phyloP scores from a whole-genome alignment of 1,140 invertebrate species.

The Berghia stephanieae region DNA sequence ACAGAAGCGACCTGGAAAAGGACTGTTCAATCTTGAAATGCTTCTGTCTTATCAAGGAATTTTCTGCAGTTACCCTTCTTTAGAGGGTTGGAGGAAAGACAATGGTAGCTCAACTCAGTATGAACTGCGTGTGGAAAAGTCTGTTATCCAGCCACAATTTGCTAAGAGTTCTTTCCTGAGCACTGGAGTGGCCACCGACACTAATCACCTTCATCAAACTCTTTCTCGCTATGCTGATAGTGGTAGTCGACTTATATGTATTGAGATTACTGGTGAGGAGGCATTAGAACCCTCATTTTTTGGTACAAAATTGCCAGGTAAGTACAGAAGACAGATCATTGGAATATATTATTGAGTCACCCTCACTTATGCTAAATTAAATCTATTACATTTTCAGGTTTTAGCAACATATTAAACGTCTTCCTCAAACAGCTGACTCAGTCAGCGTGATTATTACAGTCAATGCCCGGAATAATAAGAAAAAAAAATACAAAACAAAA shows the following conservation, averaged over 20 bases:
- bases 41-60: slow-evolving; percentile 38
- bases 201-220: slow-evolving; percentile 38
- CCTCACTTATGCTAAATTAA: no score
- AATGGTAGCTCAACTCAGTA: slow-evolving; percentile 28
- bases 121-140: slow-evolving; percentile 44
- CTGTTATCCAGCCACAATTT: slow-evolving; percentile 38
- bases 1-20: not conserved
- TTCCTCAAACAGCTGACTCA: no score
- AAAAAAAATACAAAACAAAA: no score
- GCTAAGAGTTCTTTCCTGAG: slow-evolving; percentile 36
- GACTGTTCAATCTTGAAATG: not conserved
- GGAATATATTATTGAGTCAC: no score
- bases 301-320: no score
- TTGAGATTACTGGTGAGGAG: slow-evolving; percentile 47
- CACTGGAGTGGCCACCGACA: slow-evolving; percentile 30
- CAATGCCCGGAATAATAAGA: no score
- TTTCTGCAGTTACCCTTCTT: slow-evolving; percentile 39
- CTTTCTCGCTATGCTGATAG: slow-evolving; percentile 38
- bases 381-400: no score
- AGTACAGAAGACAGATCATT: no score
- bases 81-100: no score
- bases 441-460: no score
- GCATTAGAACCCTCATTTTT: not conserved
- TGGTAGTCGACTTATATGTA: slow-evolving; percentile 45
- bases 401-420: no score